These are phyloP conservation scores for Macrocentrus cingulum DNA, from an alignment of 1,140 invertebrate genomes.

Conservation along the genomic window DNA sequence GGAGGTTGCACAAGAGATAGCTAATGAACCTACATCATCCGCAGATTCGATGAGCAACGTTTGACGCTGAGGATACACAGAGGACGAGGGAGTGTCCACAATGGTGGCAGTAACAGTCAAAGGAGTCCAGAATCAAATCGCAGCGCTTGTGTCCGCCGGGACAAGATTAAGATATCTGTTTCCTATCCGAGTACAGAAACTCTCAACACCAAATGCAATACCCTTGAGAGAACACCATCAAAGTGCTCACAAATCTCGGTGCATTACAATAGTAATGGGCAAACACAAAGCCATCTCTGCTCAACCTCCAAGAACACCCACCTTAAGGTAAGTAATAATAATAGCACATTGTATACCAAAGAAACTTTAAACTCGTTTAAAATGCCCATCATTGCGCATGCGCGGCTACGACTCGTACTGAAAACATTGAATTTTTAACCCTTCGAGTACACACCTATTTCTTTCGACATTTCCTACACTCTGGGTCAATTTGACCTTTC, in stretches of 20 bases:
- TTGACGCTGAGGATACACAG: constrained; percentile 90
- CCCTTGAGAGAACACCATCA: constrained; percentile 50
- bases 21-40: too few species aligned
- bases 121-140: constrained; percentile 46
- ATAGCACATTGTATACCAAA: background rate
- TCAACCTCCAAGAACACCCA: constrained; percentile 45
- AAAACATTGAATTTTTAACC: too few species aligned
- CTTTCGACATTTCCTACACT: too few species aligned
- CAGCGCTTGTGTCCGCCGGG: constrained; percentile 61
- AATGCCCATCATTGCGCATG: too few species aligned
- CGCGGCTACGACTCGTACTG: too few species aligned
- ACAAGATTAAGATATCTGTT: constrained; percentile 80
- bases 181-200: constrained; percentile 80
- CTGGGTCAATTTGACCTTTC: too few species aligned
- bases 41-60: constrained; percentile 82
- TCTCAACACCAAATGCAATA: constrained; percentile 60
- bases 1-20: too few species aligned
- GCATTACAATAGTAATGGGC: constrained; percentile 53
- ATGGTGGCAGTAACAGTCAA: constrained; percentile 59
- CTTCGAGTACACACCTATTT: too few species aligned
- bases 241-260: constrained; percentile 50
- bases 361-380: too few species aligned
- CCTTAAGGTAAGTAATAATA: constrained; percentile 47
- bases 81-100: constrained; percentile 67
- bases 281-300: constrained; percentile 51